Conservation (phyloP, 1,140 invertebrate species). For the Sesamia nonagrioides region DNA sequence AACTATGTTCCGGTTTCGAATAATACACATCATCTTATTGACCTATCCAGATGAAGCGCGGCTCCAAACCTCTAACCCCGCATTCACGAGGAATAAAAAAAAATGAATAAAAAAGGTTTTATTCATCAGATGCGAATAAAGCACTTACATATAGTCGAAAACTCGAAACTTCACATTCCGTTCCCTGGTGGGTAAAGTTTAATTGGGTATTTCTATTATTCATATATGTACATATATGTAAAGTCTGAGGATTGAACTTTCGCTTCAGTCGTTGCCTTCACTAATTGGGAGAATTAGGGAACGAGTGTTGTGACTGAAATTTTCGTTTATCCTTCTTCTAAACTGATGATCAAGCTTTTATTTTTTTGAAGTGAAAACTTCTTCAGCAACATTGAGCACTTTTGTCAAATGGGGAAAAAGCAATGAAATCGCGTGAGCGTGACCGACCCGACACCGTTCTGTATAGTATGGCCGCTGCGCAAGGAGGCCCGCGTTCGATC, state of each 20-base stretch:
- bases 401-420: no score
- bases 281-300: not conserved
- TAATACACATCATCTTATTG: not conserved
- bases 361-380: no score
- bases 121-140: conserved; percentile 1
- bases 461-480: no score
- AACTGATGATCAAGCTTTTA: not conserved
- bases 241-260: conserved; percentile 18
- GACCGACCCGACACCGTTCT: no score
- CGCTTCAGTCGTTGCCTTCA: not conserved
- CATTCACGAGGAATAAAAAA: not conserved
- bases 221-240: conserved; percentile 1
- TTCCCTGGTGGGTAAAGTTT: conserved; percentile 22
- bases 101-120: not conserved
- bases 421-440: no score
- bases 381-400: no score
- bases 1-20: no score
- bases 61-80: not conserved
- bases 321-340: not conserved
- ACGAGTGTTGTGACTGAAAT: not conserved
- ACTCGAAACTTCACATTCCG: conserved; percentile 15
- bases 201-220: conserved; percentile 35
- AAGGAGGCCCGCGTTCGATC: no score
- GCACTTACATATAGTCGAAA: conserved; percentile 11
- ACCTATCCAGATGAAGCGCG: not conserved